Conservation (phyloP, 2,113 vertebrate genomes). For the Osmerus eperlanus region DNA sequence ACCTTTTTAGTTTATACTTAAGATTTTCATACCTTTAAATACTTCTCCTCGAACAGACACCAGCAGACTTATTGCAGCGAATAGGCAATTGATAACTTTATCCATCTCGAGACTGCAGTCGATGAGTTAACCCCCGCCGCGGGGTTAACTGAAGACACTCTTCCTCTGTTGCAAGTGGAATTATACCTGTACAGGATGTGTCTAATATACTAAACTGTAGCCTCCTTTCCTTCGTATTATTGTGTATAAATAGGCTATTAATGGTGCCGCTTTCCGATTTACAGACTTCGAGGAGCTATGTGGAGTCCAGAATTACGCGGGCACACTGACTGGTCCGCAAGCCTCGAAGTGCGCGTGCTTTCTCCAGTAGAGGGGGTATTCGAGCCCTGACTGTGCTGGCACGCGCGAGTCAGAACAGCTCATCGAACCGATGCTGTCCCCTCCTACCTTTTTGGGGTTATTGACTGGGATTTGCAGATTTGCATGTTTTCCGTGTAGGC, state of each 20-base stretch:
- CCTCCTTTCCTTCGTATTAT: conserved; percentile 32
- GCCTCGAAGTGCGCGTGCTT: conserved; percentile 26
- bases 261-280: conserved; percentile 45
- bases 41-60: conserved; percentile 69
- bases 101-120: conserved; percentile 68
- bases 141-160: conserved; percentile 55
- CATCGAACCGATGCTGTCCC: conserved; percentile 11
- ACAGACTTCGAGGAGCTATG: conserved; percentile 45
- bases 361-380: conserved; percentile 64
- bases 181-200: conserved; percentile 13
- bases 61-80: conserved; percentile 68
- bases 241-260: conserved; percentile 25
- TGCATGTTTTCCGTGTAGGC: too few relatives aligned
- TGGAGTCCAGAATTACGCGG: conserved; percentile 62
- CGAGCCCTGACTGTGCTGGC: conserved; percentile 30
- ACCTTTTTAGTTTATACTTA: background rate
- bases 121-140: conserved; percentile 57
- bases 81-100: conserved; percentile 72
- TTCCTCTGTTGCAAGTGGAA: conserved; percentile 49
- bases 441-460: conserved; percentile 21
- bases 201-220: background rate
- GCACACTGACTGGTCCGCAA: conserved; percentile 41
- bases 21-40: conserved; percentile 72
- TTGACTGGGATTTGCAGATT: too few relatives aligned
- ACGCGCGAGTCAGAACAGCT: background rate